Base-by-base conservation (phyloP, 1,140 invertebrate genomes). In the Danaus plexippus region DNA sequence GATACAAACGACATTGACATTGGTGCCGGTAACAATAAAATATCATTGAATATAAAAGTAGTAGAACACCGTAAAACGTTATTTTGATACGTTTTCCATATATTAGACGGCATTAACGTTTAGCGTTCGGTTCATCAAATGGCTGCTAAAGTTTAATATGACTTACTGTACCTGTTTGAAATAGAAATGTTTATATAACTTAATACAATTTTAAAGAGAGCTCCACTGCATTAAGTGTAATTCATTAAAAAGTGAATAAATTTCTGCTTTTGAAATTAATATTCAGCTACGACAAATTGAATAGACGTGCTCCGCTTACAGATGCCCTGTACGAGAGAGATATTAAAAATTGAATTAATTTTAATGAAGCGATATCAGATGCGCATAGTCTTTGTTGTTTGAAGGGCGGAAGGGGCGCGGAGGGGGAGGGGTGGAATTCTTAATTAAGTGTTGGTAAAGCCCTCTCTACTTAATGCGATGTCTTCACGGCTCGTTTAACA, bases 361-460 rank as follows among this genome's bases (percentile, higher is more conserved):
- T 82, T 79, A 77, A 83, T 78, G 73, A 72, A 80, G 71, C 69
- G 53, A 63, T 74, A 74, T 78, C 70, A 74, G 62, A 58, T 59
- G 62, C 61, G 67, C 65, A 65, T 70, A 69, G 69, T 75, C 79
- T 78, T 80, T 78, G 82, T 83, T 83, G 76, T 82, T 82, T 71
- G 68, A 63, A 64, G 76, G 72, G 71, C 62, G 64, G 56, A 70
- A 57, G 69, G 73, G 75, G 76, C 22, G 22, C 22, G 22, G 22
- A 69, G 60, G 69, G 60, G 64, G 56, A 70, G 57, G 69, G 73
- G 75, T 75, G 78, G 77, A 75, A 77, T 76, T 73, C 75, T 83
- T 86, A 86, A 86, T 86, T 86, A 85, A 86, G 83, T 83, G 81
- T 82, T 75, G 71, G 74, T 70, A 68, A 69, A 75, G 76, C 75